Evolutionary conservation across 2,113 vertebrate species (phyloP).

Genomic region (Rhagologus leucostigma): DNA sequence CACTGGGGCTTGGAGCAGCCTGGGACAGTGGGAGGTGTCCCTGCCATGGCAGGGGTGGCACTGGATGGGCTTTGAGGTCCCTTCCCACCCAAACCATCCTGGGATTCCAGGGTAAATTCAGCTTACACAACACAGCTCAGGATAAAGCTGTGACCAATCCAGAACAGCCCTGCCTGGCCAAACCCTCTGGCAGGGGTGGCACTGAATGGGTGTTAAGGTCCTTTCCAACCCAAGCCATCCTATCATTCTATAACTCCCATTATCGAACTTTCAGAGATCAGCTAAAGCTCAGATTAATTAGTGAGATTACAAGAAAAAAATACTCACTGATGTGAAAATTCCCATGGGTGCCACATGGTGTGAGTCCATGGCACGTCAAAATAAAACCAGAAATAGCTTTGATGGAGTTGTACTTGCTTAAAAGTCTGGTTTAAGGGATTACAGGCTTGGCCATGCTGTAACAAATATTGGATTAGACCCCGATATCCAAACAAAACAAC

Average conservation of each 20-base stretch:
- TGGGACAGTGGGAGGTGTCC: fast-evolving
- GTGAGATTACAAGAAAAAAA: neutral
- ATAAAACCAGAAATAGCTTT: neutral
- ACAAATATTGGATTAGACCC: neutral
- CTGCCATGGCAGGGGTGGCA: neutral
- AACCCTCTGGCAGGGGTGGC: neutral
- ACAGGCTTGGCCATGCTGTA: neutral
- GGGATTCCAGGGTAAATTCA: too few species aligned
- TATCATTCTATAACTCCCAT: neutral
- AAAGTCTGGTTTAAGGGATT: neutral
- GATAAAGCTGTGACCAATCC: too few species aligned
- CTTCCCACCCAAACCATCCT: neutral
- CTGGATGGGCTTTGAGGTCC: fast-evolving
- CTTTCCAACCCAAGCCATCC: neutral
- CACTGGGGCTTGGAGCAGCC: fast-evolving
- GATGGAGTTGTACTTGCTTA: neutral
- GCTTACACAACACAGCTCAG: too few species aligned
- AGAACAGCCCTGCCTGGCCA: too few species aligned
- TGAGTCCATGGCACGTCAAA: neutral
- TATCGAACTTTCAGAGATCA: neutral
- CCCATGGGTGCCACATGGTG: fast-evolving
- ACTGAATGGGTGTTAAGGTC: fast-evolving
- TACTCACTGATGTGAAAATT: neutral
- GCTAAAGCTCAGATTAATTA: neutral
- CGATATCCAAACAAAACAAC: neutral